These are phyloP conservation scores for Apolygus lucorum DNA, from an alignment of 1,140 invertebrate genomes.

Conservation along the genomic window DNA sequence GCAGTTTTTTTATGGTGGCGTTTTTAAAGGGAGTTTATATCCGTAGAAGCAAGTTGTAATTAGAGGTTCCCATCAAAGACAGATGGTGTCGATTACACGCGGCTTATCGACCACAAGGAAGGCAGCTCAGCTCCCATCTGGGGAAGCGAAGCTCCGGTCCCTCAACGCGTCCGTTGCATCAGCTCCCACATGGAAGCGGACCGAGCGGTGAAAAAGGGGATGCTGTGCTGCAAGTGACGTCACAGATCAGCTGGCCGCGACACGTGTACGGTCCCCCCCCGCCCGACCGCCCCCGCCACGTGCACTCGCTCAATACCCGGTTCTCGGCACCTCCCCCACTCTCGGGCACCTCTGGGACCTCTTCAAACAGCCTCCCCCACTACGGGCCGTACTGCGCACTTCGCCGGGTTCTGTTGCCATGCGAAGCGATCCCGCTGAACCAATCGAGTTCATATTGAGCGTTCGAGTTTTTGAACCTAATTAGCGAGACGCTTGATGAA, in stretches of 20 bases:
- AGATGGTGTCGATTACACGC: too few relatives aligned
- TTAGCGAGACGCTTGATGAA: too few relatives aligned
- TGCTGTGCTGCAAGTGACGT: constrained; percentile 7
- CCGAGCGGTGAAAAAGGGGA: not conserved
- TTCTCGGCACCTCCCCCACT: not conserved
- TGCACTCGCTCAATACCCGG: constrained; percentile 1
- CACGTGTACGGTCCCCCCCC: constrained; percentile 3
- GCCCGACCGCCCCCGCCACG: not conserved
- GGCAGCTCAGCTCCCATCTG: too few relatives aligned
- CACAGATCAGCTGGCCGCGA: constrained; percentile 10
- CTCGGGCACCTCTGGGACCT: not conserved
- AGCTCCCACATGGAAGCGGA: too few relatives aligned
- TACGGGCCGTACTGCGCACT: not conserved
- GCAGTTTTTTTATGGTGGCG: too few relatives aligned
- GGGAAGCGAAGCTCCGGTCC: too few relatives aligned
- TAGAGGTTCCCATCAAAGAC: too few relatives aligned
- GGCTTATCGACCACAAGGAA: too few relatives aligned
- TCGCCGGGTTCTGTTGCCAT: not conserved
- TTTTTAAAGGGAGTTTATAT: too few relatives aligned
- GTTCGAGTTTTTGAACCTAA: too few relatives aligned
- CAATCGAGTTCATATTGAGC: not conserved
- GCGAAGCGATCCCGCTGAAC: not conserved
- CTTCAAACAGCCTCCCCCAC: not conserved
- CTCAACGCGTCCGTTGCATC: too few relatives aligned
- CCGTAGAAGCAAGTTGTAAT: too few relatives aligned